phyloP scores from a whole-genome alignment of 2,113 vertebrate species.

The Corythaixoides concolor region DNA sequence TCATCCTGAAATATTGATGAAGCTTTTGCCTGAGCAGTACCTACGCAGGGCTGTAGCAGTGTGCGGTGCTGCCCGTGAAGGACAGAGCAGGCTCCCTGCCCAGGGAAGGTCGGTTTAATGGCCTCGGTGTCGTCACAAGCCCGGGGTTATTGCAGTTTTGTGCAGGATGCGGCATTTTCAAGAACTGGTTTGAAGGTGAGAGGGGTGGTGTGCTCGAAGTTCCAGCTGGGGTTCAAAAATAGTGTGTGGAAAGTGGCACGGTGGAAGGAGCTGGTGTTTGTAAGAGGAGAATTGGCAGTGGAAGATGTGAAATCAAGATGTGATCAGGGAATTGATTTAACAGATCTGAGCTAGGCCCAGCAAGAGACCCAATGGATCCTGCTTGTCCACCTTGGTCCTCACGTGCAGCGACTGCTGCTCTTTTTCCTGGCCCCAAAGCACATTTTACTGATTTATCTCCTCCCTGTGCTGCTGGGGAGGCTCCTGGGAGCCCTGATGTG shows the following conservation, averaged over 20 bases:
- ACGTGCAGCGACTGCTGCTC: neutral
- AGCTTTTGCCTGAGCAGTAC: neutral
- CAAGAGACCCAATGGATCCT: neutral
- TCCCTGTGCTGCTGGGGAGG: neutral
- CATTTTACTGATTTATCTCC: neutral
- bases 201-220: fast-evolving
- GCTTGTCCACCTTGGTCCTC: neutral
- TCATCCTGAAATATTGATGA: conserved; percentile 24
- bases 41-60: neutral
- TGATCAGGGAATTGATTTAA: neutral
- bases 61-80: neutral
- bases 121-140: fast-evolving
- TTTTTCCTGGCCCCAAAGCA: neutral
- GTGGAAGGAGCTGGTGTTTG: neutral
- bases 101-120: fast-evolving
- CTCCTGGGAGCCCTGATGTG: neutral
- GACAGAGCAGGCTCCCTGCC: neutral
- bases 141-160: fast-evolving
- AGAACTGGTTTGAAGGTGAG: neutral
- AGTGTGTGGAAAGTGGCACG: fast-evolving
- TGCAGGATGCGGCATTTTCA: fast-evolving
- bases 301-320: neutral
- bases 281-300: neutral
- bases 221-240: neutral
- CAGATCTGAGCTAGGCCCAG: neutral